Percentiles rank a stretch among this genome's conserved stretches.
These are phyloP conservation scores for Nematolebias whitei DNA, from an alignment of 2,113 vertebrate genomes.

Conservation along the genomic window DNA sequence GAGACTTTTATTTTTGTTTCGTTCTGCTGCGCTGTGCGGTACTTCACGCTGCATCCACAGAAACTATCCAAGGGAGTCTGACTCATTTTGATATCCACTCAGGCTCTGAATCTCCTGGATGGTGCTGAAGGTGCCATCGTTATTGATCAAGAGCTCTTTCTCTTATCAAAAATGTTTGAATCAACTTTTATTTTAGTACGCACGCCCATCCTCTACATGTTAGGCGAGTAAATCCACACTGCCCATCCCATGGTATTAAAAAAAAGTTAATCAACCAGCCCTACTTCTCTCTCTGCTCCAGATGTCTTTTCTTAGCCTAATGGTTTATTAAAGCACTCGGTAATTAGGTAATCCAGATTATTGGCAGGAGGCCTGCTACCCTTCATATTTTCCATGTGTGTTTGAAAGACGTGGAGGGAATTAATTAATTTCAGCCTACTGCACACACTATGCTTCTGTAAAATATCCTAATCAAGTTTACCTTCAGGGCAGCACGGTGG, in stretches of 20 bases:
- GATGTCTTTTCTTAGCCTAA: not conserved
- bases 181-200: not conserved
- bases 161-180: not conserved
- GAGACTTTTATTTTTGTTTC: constrained; percentile 19
- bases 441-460: not conserved
- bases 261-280: not conserved
- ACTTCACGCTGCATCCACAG: constrained; percentile 16
- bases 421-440: too few species aligned
- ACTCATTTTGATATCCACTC: constrained; percentile 39
- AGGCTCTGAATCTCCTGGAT: constrained; percentile 7
- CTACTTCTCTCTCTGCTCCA: not conserved
- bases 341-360: constrained; percentile 2
- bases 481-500: too few species aligned
- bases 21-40: constrained; percentile 5
- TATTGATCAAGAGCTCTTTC: constrained; percentile 7
- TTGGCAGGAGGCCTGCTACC: not conserved
- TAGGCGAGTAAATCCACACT: not conserved
- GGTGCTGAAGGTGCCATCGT: constrained; percentile 19
- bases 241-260: not conserved
- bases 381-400: not conserved
- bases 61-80: constrained; percentile 27
- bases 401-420: not conserved
- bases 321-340: constrained; percentile 1
- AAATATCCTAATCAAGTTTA: not conserved
- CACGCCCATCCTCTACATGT: not conserved